Percentiles rank a stretch among this genome's conserved stretches.
Evolutionary conservation across 2,797 vertebrate species (phyloP).

Genomic region (Florisuga fusca): DNA sequence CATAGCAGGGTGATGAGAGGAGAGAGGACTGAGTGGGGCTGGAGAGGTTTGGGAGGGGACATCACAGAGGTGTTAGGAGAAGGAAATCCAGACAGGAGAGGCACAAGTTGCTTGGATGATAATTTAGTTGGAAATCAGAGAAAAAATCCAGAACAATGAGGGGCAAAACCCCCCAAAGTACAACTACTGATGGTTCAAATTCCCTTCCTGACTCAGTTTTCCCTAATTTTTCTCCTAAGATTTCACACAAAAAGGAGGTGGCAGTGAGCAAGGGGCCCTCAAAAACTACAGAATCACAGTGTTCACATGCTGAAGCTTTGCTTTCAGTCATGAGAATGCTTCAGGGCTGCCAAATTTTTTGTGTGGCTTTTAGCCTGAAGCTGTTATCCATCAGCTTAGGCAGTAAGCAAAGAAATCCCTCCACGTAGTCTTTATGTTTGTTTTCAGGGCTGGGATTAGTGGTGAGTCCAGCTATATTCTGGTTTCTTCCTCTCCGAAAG

Average conservation of each 20-base stretch:
- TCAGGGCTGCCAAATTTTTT: not conserved
- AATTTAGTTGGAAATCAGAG: not conserved
- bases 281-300: not conserved
- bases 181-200: not conserved
- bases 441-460: not conserved
- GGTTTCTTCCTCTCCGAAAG: not conserved
- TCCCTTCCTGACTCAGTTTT: not conserved
- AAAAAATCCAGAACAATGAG: not conserved
- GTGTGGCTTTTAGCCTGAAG: not conserved
- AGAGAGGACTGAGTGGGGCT: not conserved
- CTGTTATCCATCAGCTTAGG: not conserved
- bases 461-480: not conserved
- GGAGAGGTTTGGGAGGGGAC: not conserved
- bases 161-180: not conserved
- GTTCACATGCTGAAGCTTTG: not conserved
- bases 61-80: rapidly evolving
- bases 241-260: not conserved
- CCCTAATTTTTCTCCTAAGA: not conserved
- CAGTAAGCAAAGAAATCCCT: not conserved
- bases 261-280: not conserved
- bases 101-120: not conserved
- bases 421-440: not conserved
- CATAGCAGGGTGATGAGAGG: not conserved
- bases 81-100: not conserved
- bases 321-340: not conserved